Conservation (phyloP, 2,113 vertebrate genomes). For the Budorcas taxicolor region DNA sequence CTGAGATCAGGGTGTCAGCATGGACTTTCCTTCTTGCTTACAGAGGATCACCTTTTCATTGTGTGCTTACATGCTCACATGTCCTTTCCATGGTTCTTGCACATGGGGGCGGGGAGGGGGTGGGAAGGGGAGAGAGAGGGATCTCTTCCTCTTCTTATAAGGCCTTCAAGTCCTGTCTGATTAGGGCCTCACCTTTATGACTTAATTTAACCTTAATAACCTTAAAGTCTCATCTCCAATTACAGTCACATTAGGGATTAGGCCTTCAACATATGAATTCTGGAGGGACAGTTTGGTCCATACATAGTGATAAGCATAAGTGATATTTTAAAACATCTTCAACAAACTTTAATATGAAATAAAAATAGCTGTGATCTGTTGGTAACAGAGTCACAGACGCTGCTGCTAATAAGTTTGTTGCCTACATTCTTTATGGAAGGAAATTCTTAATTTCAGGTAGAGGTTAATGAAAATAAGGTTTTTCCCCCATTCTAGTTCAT, state of each 20-base stretch:
- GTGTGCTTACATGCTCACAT: neutral
- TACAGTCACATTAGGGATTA: neutral
- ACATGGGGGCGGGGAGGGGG: neutral
- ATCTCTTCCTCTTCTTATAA: neutral
- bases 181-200: neutral
- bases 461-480: neutral
- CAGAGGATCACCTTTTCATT: neutral
- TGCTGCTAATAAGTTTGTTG: neutral
- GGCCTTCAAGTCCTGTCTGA: neutral
- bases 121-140: neutral
- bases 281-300: neutral
- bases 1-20: neutral
- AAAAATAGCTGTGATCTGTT: neutral
- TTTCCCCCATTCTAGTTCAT: neutral
- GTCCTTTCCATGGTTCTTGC: neutral
- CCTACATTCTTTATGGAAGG: neutral
- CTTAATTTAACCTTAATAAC: neutral
- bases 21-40: neutral
- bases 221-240: neutral
- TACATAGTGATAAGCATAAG: neutral
- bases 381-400: neutral
- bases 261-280: neutral
- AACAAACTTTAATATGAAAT: neutral
- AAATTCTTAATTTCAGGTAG: neutral
- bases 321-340: neutral